Evolutionary conservation across 2,888 invertebrate genomes (phyloP), one percentile per base, ranked within the genome.

Genomic region (Amblyjoppa proteus): DNA sequence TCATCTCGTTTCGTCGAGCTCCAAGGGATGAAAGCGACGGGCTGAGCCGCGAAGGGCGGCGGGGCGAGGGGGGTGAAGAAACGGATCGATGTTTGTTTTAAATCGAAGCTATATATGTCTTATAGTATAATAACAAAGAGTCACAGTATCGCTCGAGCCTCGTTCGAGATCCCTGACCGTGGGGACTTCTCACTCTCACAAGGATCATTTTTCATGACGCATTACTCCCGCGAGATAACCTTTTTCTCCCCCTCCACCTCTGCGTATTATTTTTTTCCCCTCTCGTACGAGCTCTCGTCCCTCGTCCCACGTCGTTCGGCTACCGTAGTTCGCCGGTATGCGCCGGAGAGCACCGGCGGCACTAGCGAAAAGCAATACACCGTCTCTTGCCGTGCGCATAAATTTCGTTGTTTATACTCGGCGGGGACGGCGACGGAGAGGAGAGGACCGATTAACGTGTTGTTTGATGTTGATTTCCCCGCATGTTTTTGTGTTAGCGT

Each of bases 161-260:
- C 70, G 78, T 51, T 51, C 69, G 79, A 85, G 88, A 86, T 86
- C 84, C 84, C 85, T 88, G 87, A 84, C 87, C 87, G 86, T 87
- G 84, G 87, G 85, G 68, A 66, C 80, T 64, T 81, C 77, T 83
- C 87, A 88, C 89, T 92, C 92, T 91, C 93, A 90, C 91, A 91
- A 88, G 90, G 92, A 93, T 93, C 91, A 88, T 90, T 92, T 93
- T 92, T 92, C 92, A 90, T 82, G 87, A 88, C 89, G 89, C 90
- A 87, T 85, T 81, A 90, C 87, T 88, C 88, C 87, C 89, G 83
- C 83, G 87, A 91, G 92, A 93, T 92, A 92, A 91, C 87, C 89
- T 78, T 68, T 20, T 20, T 20, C 20, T 76, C 41, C 56, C 79
- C 80, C 56, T 81, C 75, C 83, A 77, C 70, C 79, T 68, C 75